These are phyloP conservation scores for crab-eating macaque (Macaca fascicularis) DNA, from an alignment of 2,113 vertebrate genomes.

Conservation along the genomic window DNA sequence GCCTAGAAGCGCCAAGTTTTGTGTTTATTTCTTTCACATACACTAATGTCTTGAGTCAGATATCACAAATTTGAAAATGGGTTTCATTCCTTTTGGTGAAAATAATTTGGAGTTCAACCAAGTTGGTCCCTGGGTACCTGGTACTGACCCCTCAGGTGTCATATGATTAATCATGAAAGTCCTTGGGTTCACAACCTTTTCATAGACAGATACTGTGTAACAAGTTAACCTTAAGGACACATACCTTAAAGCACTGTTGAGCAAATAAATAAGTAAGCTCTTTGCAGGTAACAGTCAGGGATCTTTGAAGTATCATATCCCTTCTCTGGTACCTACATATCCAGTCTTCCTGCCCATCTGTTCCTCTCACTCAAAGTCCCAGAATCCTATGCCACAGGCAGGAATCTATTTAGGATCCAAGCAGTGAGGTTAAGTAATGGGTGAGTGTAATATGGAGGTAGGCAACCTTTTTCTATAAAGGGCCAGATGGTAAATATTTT, in stretches of 20 bases:
- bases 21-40: not conserved
- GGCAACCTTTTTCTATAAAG: not conserved
- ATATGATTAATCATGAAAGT: not conserved
- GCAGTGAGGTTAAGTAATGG: not conserved
- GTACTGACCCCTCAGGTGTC: not conserved
- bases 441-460: not conserved
- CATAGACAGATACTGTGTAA: not conserved
- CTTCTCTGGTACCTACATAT: slow-evolving; percentile 58
- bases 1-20: not conserved
- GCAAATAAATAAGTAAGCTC: slow-evolving; percentile 59
- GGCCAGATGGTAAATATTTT: not conserved
- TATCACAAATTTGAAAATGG: slow-evolving; percentile 16
- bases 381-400: slow-evolving; percentile 77
- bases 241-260: slow-evolving; percentile 51
- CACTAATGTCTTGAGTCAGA: not conserved
- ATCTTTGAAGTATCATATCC: not conserved
- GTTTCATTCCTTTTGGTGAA: not conserved
- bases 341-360: slow-evolving; percentile 77
- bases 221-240: slow-evolving; percentile 21
- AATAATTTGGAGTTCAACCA: slow-evolving; percentile 33
- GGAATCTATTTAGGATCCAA: not conserved
- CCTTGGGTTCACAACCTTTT: slow-evolving; percentile 9
- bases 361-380: slow-evolving; percentile 83
- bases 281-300: slow-evolving; percentile 68
- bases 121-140: not conserved